A percentile compares a stretch with the other conserved stretches of the same genome.
These are phyloP conservation scores for Turritopsis rubra DNA, from an alignment of 30 jellyfish, hydroid and myxozoan species.

Conservation along the genomic window DNA sequence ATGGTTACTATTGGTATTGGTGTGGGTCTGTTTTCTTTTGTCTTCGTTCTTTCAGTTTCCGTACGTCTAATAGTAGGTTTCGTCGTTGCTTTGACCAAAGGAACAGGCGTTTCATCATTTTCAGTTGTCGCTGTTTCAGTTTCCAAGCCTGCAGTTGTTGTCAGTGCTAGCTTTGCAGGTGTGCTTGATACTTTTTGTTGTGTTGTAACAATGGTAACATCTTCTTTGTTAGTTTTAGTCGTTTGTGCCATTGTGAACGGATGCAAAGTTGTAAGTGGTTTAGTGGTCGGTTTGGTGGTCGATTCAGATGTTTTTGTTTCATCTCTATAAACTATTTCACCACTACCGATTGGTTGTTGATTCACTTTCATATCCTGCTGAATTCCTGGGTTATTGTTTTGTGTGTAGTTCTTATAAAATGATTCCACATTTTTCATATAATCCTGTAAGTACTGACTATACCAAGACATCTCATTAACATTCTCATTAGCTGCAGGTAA, in stretches of 20 bases:
- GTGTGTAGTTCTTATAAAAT: background rate
- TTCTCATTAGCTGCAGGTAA: background rate
- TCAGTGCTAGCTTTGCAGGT: background rate
- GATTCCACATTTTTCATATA: background rate
- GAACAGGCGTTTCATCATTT: constrained; percentile 7
- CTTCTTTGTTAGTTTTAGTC: background rate
- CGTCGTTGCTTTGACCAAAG: background rate
- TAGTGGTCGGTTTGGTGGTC: background rate
- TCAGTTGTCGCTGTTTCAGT: constrained; percentile 24
- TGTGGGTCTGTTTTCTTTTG: background rate
- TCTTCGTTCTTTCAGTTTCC: background rate
- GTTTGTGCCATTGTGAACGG: background rate
- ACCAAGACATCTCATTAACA: background rate
- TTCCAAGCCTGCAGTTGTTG: constrained; percentile 17
- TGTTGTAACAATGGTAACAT: background rate
- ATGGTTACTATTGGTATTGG: constrained; percentile 27
- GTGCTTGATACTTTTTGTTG: constrained; percentile 1
- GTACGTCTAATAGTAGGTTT: constrained; percentile 8
- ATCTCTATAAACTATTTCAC: background rate
- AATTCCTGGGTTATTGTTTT: background rate
- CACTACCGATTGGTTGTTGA: background rate
- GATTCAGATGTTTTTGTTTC: background rate
- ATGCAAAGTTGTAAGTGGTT: background rate
- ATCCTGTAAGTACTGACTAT: background rate
- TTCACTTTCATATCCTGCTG: background rate